Evolutionary conservation across 2,113 vertebrate species (phyloP).

Genomic region (Eidolon helvum): DNA sequence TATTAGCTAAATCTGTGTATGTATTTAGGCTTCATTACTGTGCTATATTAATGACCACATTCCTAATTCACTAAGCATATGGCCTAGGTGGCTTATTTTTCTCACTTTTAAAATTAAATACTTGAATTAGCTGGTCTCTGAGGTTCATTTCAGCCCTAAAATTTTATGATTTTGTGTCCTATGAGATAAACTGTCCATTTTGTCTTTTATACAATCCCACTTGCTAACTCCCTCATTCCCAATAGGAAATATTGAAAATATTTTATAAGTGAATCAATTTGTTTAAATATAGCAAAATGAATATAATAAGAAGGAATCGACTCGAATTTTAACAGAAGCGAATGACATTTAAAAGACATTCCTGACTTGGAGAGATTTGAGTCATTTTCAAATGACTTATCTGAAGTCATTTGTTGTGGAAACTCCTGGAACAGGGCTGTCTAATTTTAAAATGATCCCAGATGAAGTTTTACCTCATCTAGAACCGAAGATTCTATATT

Average conservation of each 20-base stretch:
- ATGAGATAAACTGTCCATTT: conserved; percentile 3
- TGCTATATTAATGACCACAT: not conserved
- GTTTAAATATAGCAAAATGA: not conserved
- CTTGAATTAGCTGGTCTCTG: not conserved
- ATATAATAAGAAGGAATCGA: not conserved
- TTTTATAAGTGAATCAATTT: not conserved
- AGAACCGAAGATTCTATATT: not conserved
- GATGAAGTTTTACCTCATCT: not conserved
- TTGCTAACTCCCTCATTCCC: not conserved
- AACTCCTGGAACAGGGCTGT: not conserved
- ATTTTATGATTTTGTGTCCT: conserved; percentile 20
- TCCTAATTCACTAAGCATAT: not conserved
- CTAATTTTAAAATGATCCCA: not conserved
- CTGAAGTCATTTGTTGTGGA: not conserved
- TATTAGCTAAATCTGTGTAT: not conserved
- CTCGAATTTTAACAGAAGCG: not conserved
- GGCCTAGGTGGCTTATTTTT: not conserved
- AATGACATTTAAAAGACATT: not conserved
- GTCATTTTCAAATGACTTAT: not conserved
- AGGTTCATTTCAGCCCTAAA: conserved; percentile 13
- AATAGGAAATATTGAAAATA: not conserved
- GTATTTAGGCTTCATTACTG: not conserved
- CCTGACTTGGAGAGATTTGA: not conserved
- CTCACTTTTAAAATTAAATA: not conserved
- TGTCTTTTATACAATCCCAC: not conserved